Evolutionary conservation across 2,888 invertebrate genomes (phyloP), one percentile per base, ranked within the genome.

Genomic region (Lordiphosa fenestrarum): DNA sequence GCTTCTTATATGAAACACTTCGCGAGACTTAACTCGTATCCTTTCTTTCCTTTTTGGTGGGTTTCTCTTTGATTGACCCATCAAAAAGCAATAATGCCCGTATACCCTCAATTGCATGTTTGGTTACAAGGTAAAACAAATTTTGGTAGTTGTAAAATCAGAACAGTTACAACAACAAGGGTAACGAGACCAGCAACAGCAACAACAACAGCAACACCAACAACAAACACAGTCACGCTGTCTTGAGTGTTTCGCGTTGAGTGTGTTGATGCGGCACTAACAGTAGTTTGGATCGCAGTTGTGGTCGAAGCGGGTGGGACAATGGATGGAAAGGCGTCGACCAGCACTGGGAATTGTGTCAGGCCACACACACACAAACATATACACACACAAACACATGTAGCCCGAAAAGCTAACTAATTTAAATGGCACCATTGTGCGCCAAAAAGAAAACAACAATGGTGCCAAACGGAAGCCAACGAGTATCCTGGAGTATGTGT

Each of bases 391-490:
- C 55, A 54, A 47, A 42, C 30, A 52, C 30, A 40, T 23, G 39
- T 25, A 38, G 39, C 19, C 49, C 60, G 37, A 58, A 71, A 63
- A 74, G 80, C 78, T 80, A 84, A 80, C 80, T 85, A 80, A 80
- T 80, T 80, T 85, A 85, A 85, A 85, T 73, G 71, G 71, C 67
- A 61, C 69, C 85, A 85, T 71, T 84, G 76, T 80, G 83, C 66
- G 46, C 69, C 62, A 82, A 74, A 77, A 58, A 63, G 74, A 58
- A 66, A 69, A 73, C 40, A 84, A 81, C 74, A 84, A 78, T 75
- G 68, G 53, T 53, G 80, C 60, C 84, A 59, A 71, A 53, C 83
- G 83, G 76, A 75, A 78, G 64, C 52, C 51, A 25, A 53, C 53
- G 30, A 37, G 25, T 19, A 37, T 30, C 37, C 38, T 41, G 15